Percentiles rank a stretch among this genome's conserved stretches.
Conservation (phyloP, 1,140 invertebrate species). For the Elymnias hypermnestra region DNA sequence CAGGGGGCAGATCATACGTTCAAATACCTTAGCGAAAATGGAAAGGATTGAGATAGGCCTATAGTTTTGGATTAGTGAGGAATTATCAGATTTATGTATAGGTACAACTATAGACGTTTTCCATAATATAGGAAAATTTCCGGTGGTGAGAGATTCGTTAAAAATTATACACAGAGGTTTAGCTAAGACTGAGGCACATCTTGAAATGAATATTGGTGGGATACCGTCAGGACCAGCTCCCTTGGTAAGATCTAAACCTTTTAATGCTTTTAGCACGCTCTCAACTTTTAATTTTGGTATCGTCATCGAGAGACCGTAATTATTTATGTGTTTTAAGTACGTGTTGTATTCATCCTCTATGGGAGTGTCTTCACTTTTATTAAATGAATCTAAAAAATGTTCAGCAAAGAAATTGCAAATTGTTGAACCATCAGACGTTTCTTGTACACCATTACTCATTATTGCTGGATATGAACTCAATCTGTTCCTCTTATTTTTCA, state of each 20-base stretch:
- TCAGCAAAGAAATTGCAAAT: too few relatives aligned
- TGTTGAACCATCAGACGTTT: too few relatives aligned
- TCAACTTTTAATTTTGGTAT: too few relatives aligned
- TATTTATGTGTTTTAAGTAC: too few relatives aligned
- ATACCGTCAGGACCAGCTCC: neutral
- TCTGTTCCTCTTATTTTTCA: too few relatives aligned
- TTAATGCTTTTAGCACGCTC: too few relatives aligned
- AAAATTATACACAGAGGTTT: neutral
- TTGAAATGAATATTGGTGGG: neutral
- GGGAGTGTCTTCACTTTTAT: neutral
- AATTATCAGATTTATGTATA: conserved; percentile 12
- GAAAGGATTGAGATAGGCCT: neutral
- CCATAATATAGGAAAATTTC: neutral
- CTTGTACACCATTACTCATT: too few relatives aligned
- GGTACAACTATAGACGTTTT: conserved; percentile 12
- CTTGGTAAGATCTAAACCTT: neutral
- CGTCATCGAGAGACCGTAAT: too few relatives aligned
- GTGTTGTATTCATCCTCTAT: neutral
- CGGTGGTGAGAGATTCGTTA: neutral
- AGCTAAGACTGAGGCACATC: neutral
- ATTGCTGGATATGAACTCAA: too few relatives aligned
- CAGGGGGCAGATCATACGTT: conserved; percentile 13
- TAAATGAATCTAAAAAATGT: too few relatives aligned
- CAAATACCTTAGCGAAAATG: conserved; percentile 16
- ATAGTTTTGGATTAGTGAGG: neutral